phyloP scores from a whole-genome alignment of 2,888 invertebrate genomes.

The Brachyptera risi region DNA sequence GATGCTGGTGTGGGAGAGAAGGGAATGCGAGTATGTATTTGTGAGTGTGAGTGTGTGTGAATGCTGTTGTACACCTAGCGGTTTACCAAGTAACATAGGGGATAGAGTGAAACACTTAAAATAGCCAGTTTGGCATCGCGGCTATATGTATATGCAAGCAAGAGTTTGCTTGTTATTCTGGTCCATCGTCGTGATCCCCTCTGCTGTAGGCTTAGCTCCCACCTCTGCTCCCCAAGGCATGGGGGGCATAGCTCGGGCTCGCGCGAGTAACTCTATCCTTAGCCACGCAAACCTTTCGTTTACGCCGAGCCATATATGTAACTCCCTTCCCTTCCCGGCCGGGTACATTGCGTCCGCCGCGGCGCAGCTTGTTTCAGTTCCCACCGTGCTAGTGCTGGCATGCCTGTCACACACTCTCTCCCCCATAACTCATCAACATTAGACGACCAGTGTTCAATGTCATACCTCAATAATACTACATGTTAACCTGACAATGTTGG shows the following conservation, averaged over 20 bases:
- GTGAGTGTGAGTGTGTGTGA: no score
- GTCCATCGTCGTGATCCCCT: conserved; percentile 11
- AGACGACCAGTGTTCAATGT: no score
- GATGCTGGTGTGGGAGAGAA: not conserved
- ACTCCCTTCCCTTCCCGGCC: conserved; percentile 24
- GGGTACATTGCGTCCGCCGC: conserved; percentile 4
- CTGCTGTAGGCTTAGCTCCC: not conserved
- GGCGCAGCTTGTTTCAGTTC: not conserved
- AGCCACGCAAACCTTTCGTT: conserved; percentile 8
- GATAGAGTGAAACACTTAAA: conserved; percentile 21
- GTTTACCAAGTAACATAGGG: conserved; percentile 19
- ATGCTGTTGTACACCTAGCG: conserved; percentile 20
- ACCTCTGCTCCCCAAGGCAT: not conserved
- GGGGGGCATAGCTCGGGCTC: not conserved
- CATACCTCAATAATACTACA: no score
- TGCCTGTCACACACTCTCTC: no score
- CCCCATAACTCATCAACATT: not conserved
- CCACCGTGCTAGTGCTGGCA: not conserved
- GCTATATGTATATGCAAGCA: conserved; percentile 18
- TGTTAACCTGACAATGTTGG: no score
- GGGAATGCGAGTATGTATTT: not conserved
- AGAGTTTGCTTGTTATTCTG: conserved; percentile 23
- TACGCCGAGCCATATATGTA: conserved; percentile 30
- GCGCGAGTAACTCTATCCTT: conserved; percentile 18
- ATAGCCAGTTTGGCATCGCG: conserved; percentile 21